phyloP scores from a whole-genome alignment of 2,113 vertebrate genomes.

The Anas platyrhynchos region DNA sequence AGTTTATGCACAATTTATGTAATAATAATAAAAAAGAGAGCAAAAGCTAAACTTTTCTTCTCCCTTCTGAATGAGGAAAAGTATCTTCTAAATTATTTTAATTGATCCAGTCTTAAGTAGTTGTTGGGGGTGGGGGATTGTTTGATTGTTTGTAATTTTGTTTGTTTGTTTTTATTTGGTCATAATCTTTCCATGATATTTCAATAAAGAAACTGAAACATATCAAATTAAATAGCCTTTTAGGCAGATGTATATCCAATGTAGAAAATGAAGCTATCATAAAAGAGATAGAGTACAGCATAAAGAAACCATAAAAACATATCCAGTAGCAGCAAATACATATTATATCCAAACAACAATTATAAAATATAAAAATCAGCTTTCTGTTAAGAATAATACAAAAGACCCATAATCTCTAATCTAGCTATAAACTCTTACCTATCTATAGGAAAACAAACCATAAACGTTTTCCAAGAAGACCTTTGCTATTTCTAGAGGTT shows the following conservation, averaged over 20 bases:
- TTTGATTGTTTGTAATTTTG: background rate
- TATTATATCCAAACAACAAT: background rate
- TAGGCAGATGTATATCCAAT: background rate
- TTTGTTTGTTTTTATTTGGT: background rate
- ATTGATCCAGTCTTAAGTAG: background rate
- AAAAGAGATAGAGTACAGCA: background rate
- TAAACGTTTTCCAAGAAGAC: background rate
- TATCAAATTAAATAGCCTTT: background rate
- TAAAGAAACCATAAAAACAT: background rate
- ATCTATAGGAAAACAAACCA: background rate
- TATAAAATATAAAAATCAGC: background rate
- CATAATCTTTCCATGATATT: background rate
- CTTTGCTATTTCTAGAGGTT: background rate
- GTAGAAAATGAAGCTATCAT: background rate
- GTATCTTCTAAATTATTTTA: background rate
- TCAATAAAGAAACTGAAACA: background rate
- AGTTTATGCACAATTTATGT: background rate
- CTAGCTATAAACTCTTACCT: background rate
- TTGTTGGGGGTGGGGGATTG: too few species aligned
- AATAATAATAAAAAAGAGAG: background rate
- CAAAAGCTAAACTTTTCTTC: background rate
- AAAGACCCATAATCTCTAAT: fast-evolving
- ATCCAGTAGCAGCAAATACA: background rate
- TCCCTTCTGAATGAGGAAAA: background rate
- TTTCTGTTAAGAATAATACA: background rate